These are phyloP conservation scores for Orthosia gracilis DNA, from an alignment of 2,888 invertebrate species.

Conservation along the genomic window DNA sequence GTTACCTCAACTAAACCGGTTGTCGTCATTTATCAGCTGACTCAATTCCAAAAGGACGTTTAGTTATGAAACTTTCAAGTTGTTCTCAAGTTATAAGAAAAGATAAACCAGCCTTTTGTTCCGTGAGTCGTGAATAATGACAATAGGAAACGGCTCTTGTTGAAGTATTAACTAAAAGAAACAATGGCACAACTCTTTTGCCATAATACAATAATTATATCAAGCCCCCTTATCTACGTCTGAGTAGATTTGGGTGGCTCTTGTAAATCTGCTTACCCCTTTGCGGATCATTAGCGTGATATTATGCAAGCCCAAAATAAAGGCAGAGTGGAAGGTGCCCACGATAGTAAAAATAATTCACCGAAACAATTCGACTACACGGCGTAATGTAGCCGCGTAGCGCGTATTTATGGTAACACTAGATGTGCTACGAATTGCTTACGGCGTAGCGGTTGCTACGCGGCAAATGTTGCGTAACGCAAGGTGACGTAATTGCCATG, in stretches of 20 bases:
- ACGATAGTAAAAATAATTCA: slow-evolving; percentile 59
- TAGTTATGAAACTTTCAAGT: slow-evolving; percentile 43
- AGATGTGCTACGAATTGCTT: slow-evolving; percentile 62
- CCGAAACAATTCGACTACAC: slow-evolving; percentile 42
- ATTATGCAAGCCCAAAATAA: slow-evolving; percentile 51
- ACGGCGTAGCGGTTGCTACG: slow-evolving; percentile 57
- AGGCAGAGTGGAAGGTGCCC: slow-evolving; percentile 52
- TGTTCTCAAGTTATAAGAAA: slow-evolving; percentile 36
- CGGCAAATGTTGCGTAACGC: slow-evolving; percentile 45
- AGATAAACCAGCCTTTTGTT: neutral
- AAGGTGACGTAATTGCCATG: too few species aligned
- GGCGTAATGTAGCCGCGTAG: slow-evolving; percentile 52
- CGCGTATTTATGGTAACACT: slow-evolving; percentile 54
- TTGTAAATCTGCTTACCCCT: slow-evolving; percentile 3
- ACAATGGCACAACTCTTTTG: too few species aligned
- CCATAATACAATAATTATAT: too few species aligned
- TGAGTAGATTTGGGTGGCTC: too few species aligned
- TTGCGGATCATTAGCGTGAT: slow-evolving; percentile 45
- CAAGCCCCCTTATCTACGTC: too few species aligned
- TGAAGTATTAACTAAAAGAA: too few species aligned
- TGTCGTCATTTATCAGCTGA: slow-evolving; percentile 57
- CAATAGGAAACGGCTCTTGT: too few species aligned
- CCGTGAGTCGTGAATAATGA: too few species aligned
- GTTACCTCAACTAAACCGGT: slow-evolving; percentile 56
- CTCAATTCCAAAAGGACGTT: slow-evolving; percentile 41